Conservation (phyloP, 2,888 invertebrate genomes). For the Drosophila tripunctata region DNA sequence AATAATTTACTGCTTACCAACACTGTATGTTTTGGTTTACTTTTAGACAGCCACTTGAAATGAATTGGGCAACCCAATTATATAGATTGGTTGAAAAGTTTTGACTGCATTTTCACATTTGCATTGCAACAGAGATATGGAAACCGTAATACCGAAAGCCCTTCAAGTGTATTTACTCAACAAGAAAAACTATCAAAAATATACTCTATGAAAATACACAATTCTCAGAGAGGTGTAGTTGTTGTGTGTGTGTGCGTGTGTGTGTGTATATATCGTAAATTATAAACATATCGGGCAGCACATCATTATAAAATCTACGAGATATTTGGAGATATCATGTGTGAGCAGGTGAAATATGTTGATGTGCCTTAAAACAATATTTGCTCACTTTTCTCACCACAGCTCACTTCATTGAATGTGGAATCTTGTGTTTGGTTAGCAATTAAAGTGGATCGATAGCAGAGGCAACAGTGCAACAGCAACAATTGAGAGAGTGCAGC, state of each 20-base stretch:
- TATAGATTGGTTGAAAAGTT: neutral
- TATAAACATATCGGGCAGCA: conserved; percentile 72
- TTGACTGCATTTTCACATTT: conserved; percentile 8
- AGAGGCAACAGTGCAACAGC: neutral
- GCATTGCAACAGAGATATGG: conserved; percentile 12
- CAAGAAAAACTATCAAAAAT: conserved; percentile 32
- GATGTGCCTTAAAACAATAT: conserved; percentile 76
- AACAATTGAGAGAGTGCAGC: neutral
- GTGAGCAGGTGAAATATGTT: conserved; percentile 67
- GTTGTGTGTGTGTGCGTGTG: too few relatives aligned
- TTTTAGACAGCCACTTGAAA: conserved; percentile 15
- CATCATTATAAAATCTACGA: conserved; percentile 63
- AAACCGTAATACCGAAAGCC: neutral
- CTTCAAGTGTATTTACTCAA: conserved; percentile 32
- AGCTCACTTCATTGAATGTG: conserved; percentile 26
- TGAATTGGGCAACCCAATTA: neutral
- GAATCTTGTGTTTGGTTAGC: conserved; percentile 69
- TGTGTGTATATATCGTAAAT: conserved; percentile 59
- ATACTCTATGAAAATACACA: conserved; percentile 17
- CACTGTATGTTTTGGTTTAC: neutral
- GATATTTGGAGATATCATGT: conserved; percentile 18
- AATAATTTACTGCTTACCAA: neutral
- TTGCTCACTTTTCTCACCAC: conserved; percentile 56
- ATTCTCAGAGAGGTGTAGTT: conserved; percentile 1
- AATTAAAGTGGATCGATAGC: conserved; percentile 52